Percentiles rank a stretch among this genome's conserved stretches.
Evolutionary conservation across 1,140 invertebrate genomes (phyloP).

Genomic region (Pseudomyrmex flavicornis): DNA sequence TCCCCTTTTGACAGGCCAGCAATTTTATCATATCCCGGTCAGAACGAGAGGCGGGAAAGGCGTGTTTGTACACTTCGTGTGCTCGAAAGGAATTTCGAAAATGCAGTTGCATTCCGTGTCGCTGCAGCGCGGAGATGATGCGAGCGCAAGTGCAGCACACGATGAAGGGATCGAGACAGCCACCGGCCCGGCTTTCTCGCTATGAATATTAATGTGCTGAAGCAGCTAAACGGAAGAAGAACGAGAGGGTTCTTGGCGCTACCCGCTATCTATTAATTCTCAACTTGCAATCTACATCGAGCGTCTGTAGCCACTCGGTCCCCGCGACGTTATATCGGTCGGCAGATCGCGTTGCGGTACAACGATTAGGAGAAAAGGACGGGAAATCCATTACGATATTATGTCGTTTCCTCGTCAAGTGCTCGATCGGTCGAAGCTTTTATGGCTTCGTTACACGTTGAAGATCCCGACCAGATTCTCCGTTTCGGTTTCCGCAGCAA

Average conservation of each 20-base stretch:
- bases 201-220: conserved; percentile 85
- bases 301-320: conserved; percentile 44
- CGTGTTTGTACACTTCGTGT: conserved; percentile 62
- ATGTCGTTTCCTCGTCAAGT: conserved; percentile 42
- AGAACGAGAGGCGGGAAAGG: conserved; percentile 23
- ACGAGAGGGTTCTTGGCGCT: conserved; percentile 72
- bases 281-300: conserved; percentile 70
- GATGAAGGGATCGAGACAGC: background rate
- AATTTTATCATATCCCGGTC: conserved; percentile 63
- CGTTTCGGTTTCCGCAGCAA: background rate
- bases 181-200: conserved; percentile 19
- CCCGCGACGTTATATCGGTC: conserved; percentile 33
- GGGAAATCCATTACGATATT: conserved; percentile 40
- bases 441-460: conserved; percentile 31
- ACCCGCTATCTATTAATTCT: conserved; percentile 74
- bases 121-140: conserved; percentile 18
- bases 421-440: conserved; percentile 42
- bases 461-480: background rate
- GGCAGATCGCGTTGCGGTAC: conserved; percentile 30
- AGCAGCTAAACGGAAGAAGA: conserved; percentile 78
- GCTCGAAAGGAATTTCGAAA: conserved; percentile 62
- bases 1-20: conserved; percentile 68
- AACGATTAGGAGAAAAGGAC: conserved; percentile 1
- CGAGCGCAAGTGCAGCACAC: background rate
- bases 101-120: conserved; percentile 38